These are phyloP conservation scores for Hartigia nigra DNA, from an alignment of 2,888 invertebrate species.

Conservation along the genomic window DNA sequence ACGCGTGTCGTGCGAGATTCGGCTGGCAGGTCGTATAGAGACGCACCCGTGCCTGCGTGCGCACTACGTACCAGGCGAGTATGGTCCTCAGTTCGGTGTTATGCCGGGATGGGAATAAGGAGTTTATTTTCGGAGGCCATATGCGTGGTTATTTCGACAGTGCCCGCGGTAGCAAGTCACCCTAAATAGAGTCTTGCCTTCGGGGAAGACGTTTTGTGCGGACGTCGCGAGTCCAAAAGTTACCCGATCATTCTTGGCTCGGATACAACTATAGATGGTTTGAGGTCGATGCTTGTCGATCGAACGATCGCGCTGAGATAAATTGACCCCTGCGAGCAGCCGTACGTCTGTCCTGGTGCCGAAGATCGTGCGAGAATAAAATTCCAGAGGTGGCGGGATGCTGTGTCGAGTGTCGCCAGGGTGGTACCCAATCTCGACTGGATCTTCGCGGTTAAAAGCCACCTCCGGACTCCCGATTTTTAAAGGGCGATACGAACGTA, in stretches of 20 bases:
- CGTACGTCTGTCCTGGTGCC: background rate
- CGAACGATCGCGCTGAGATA: background rate
- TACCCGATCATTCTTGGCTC: background rate
- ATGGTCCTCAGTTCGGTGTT: constrained; percentile 18
- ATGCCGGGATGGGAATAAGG: constrained; percentile 58
- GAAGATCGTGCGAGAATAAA: background rate
- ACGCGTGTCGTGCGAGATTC: constrained; percentile 43
- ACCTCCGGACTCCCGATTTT: background rate
- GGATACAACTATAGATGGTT: background rate
- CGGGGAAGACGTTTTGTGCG: constrained; percentile 4
- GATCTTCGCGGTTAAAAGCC: background rate
- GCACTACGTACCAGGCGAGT: background rate
- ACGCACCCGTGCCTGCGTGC: background rate
- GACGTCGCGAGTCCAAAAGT: background rate
- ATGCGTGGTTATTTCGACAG: constrained; percentile 64
- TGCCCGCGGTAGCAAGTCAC: constrained; percentile 40
- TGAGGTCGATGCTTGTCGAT: background rate
- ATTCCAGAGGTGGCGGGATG: background rate
- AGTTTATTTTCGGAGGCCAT: constrained; percentile 65
- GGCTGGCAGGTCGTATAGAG: background rate
- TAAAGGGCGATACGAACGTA: background rate
- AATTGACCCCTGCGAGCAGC: background rate
- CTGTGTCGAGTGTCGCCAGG: background rate
- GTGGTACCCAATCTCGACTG: background rate
- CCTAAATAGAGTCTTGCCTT: constrained; percentile 49